Conservation (phyloP, 2,888 invertebrate species). For the Linyphia triangularis region DNA sequence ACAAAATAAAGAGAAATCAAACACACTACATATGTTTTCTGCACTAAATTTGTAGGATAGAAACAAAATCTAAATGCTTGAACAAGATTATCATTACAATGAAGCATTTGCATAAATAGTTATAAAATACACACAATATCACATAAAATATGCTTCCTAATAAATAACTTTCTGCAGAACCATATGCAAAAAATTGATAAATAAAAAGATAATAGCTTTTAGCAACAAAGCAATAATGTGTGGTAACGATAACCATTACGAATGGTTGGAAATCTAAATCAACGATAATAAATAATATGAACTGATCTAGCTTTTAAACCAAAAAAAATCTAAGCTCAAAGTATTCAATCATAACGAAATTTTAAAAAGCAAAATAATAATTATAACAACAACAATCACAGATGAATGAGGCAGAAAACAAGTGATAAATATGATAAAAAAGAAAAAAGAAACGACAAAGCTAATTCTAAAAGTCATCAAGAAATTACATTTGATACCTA, state of each 20-base stretch:
- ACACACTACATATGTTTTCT: background rate
- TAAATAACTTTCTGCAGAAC: background rate
- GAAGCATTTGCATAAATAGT: background rate
- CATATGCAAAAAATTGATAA: background rate
- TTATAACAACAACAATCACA: constrained; percentile 4
- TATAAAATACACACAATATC: background rate
- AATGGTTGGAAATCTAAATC: background rate
- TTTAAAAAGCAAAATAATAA: background rate
- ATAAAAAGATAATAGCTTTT: no score
- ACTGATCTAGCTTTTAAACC: background rate
- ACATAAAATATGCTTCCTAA: background rate
- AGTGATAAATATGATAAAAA: background rate
- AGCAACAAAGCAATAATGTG: no score
- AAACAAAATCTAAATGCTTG: background rate
- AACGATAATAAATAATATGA: background rate
- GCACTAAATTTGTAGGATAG: background rate
- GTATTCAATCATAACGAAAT: background rate
- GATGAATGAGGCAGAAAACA: background rate
- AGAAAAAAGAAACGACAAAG: background rate
- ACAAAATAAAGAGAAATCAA: background rate
- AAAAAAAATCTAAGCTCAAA: background rate
- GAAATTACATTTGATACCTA: constrained; percentile 12
- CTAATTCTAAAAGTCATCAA: constrained; percentile 38
- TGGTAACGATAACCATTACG: background rate
- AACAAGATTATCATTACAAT: background rate